These are phyloP conservation scores for Thermophis baileyi DNA, from an alignment of 2,113 vertebrate genomes.

Conservation along the genomic window DNA sequence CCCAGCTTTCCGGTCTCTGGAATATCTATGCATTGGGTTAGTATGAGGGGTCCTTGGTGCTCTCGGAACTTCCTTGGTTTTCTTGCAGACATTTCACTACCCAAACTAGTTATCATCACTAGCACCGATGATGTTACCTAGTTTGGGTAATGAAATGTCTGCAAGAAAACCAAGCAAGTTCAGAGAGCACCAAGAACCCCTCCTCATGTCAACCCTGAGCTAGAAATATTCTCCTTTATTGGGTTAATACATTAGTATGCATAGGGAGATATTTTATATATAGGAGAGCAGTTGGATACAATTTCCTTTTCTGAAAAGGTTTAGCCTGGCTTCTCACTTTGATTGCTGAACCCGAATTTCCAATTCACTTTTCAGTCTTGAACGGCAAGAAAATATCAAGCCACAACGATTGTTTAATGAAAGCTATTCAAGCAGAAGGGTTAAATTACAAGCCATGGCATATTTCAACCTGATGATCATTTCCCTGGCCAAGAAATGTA, in stretches of 20 bases:
- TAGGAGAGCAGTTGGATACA: background rate
- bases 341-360: background rate
- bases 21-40: background rate
- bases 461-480: slow-evolving; percentile 36
- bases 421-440: slow-evolving; percentile 22
- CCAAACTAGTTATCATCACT: too few species aligned
- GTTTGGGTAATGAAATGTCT: too few species aligned
- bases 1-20: background rate
- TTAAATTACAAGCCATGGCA: slow-evolving; percentile 31
- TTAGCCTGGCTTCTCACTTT: background rate
- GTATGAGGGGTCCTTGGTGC: background rate
- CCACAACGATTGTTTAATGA: slow-evolving; percentile 20
- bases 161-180: too few species aligned
- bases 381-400: slow-evolving; percentile 30
- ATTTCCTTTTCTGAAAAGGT: background rate
- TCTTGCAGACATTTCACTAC: too few species aligned
- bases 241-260: too few species aligned
- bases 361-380: background rate
- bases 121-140: too few species aligned
- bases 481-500: slow-evolving; percentile 39
- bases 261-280: too few species aligned
- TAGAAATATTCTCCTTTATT: too few species aligned
- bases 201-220: too few species aligned
- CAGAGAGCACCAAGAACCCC: too few species aligned
- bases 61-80: too few species aligned